A percentile compares a stretch with the other conserved stretches of the same genome.
Conservation (phyloP, 2,113 vertebrate genomes). For the Neodon shergylaensis region DNA sequence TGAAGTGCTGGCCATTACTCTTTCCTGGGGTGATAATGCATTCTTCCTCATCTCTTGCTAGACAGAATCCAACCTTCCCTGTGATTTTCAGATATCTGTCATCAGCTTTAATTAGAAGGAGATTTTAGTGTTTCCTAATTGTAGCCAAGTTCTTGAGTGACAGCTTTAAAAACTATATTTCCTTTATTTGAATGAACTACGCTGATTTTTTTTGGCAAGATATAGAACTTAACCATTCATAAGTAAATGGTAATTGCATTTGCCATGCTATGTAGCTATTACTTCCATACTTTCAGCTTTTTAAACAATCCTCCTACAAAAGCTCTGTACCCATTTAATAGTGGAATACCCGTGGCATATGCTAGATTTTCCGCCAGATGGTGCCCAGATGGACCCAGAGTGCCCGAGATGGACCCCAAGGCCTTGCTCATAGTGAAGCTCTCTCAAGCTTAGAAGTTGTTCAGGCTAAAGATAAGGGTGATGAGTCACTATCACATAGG, state of each 20-base stretch:
- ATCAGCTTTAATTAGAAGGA: not conserved
- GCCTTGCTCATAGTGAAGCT: not conserved
- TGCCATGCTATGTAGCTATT: not conserved
- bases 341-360: not conserved
- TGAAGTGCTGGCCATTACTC: fast-evolving
- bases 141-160: not conserved
- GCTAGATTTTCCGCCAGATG: too few species aligned
- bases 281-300: not conserved
- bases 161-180: not conserved
- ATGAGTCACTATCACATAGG: not conserved
- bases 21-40: not conserved
- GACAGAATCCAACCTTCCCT: not conserved
- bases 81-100: not conserved
- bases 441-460: not conserved
- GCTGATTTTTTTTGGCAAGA: not conserved
- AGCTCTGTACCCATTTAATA: not conserved
- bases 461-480: not conserved
- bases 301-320: not conserved
- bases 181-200: not conserved
- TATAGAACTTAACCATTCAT: not conserved
- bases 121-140: not conserved
- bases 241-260: not conserved
- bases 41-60: not conserved
- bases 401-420: too few species aligned
- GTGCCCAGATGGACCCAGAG: not conserved